Evolutionary conservation across 2,113 vertebrate species (phyloP).

Genomic region (Desmodus rotundus): DNA sequence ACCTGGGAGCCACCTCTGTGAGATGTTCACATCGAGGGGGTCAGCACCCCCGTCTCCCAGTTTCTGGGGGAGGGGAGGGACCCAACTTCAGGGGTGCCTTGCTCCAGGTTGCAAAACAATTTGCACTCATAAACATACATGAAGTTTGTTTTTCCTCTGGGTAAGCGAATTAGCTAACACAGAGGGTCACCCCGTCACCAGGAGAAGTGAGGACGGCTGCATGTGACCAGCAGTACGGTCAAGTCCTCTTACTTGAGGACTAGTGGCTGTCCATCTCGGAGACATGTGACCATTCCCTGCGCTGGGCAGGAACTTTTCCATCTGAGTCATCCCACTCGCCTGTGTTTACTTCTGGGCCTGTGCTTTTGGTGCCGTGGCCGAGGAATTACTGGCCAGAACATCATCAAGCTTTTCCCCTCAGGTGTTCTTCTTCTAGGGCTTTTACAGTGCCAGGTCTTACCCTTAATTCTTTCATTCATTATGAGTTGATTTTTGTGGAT

Average conservation of each 20-base stretch:
- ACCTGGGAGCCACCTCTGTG: not conserved
- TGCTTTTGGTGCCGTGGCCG: not conserved
- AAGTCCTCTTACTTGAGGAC: not conserved
- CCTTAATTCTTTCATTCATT: too few relatives aligned
- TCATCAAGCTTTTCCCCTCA: not conserved
- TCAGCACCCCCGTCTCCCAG: rapidly evolving
- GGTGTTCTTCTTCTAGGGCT: not conserved
- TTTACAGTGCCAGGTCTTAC: too few relatives aligned
- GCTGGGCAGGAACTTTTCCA: not conserved
- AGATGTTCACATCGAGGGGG: not conserved
- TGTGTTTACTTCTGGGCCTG: too few relatives aligned
- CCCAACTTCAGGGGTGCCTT: not conserved
- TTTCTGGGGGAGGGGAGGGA: not conserved
- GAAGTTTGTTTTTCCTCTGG: not conserved
- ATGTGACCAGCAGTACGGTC: not conserved
- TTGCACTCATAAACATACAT: not conserved
- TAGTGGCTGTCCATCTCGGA: not conserved
- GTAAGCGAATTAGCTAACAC: not conserved
- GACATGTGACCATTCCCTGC: not conserved
- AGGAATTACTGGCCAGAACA: not conserved
- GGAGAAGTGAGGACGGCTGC: not conserved
- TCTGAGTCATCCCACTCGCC: not conserved
- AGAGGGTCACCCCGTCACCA: not conserved
- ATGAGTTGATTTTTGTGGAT: too few relatives aligned
- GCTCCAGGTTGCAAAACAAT: not conserved